A percentile compares a stretch with the other conserved stretches of the same genome.
These are phyloP conservation scores for Chaetodon trifascialis DNA, from an alignment of 2,113 vertebrate genomes.

Conservation along the genomic window DNA sequence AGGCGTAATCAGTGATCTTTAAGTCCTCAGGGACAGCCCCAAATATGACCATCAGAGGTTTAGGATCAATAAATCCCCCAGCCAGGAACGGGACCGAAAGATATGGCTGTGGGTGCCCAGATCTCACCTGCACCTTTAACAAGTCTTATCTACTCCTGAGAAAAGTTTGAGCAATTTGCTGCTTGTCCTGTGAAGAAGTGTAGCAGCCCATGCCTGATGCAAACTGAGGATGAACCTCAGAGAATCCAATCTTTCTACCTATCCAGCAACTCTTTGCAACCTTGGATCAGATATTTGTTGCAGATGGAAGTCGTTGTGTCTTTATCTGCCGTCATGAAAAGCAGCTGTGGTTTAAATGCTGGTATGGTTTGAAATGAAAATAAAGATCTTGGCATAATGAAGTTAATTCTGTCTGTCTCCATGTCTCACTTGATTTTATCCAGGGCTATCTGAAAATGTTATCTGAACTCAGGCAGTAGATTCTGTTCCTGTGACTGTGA, in stretches of 20 bases:
- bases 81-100: not conserved
- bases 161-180: not conserved
- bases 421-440: too few species aligned
- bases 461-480: not conserved
- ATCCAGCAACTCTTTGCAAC: too few species aligned
- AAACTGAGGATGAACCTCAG: not conserved
- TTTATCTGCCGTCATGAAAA: too few species aligned
- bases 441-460: not conserved
- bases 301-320: too few species aligned
- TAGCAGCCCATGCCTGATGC: not conserved
- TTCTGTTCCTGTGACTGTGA: not conserved
- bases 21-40: not conserved
- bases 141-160: not conserved
- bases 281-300: too few species aligned
- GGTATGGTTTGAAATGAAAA: too few species aligned
- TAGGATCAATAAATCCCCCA: not conserved
- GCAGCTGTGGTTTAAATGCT: too few species aligned
- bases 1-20: not conserved
- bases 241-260: too few species aligned
- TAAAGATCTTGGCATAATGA: too few species aligned
- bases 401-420: not conserved
- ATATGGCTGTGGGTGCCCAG: not conserved
- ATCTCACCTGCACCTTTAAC: not conserved
- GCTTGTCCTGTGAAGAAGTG: not conserved
- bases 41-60: not conserved